phyloP scores from a whole-genome alignment of 2,888 invertebrate genomes.

The Gryllus longicercus region DNA sequence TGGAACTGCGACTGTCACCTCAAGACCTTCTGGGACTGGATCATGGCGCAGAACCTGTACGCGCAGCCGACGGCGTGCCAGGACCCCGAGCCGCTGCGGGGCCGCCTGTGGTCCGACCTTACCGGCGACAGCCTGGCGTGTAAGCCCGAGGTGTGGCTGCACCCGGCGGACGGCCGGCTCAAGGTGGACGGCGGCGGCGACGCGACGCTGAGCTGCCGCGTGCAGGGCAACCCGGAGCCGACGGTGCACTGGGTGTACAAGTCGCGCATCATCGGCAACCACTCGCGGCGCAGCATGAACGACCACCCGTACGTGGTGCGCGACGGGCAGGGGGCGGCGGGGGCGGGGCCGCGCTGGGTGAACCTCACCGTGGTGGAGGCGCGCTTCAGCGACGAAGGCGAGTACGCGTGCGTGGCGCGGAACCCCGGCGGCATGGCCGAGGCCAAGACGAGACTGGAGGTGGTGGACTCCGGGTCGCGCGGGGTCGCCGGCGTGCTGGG shows the following conservation, averaged over 20 bases:
- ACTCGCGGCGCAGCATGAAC: constrained; percentile 39
- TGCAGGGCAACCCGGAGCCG: constrained; percentile 71
- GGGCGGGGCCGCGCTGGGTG: constrained; percentile 52
- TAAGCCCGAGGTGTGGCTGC: constrained; percentile 68
- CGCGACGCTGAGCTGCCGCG: constrained; percentile 70
- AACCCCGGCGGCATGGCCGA: constrained; percentile 78
- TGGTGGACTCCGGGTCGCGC: constrained; percentile 41
- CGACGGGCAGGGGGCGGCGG: background rate
- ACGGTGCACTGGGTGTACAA: constrained; percentile 72
- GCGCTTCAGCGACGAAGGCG: constrained; percentile 63
- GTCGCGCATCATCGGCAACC: constrained; percentile 53
- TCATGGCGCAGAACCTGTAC: constrained; percentile 64
- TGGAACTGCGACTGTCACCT: constrained; percentile 88
- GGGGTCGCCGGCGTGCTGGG: constrained; percentile 40
- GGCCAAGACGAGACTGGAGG: constrained; percentile 65
- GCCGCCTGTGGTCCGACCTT: constrained; percentile 69
- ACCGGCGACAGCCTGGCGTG: constrained; percentile 76
- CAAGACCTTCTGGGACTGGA: constrained; percentile 73
- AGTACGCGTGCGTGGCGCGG: constrained; percentile 75
- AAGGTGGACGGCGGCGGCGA: constrained; percentile 60
- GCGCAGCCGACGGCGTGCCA: constrained; percentile 70
- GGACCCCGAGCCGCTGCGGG: constrained; percentile 65
- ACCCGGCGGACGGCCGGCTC: constrained; percentile 56
- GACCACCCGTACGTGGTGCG: constrained; percentile 17
- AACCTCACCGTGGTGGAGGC: constrained; percentile 67